Conservation (phyloP, 2,888 invertebrate species). For the Ceriagrion tenellum region DNA sequence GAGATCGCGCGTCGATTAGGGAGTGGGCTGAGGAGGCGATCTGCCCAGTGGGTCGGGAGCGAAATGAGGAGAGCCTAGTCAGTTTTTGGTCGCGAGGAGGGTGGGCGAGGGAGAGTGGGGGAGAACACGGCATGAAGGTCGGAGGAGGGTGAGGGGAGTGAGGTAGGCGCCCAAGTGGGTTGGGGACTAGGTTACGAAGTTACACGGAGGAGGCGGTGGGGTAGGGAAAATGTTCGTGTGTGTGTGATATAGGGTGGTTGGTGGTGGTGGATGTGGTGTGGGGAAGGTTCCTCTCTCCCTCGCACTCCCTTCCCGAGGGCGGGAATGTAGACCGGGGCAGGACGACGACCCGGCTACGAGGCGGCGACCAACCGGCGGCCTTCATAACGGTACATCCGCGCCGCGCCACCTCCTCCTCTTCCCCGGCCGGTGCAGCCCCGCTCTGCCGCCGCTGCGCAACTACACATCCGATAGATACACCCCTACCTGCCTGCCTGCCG, state of each 20-base stretch:
- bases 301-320: neutral
- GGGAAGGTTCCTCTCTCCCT: neutral
- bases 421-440: conserved; percentile 3
- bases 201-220: conserved; percentile 10
- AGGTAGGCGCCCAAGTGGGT: neutral
- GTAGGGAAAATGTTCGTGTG: conserved; percentile 52
- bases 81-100: neutral
- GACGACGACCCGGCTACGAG: conserved; percentile 63
- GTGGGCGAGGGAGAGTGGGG: neutral
- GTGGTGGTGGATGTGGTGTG: conserved; percentile 13
- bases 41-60: neutral
- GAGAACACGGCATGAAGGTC: conserved; percentile 11
- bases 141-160: neutral
- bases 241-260: neutral
- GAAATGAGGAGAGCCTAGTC: neutral
- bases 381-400: conserved; percentile 59
- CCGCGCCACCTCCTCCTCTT: conserved; percentile 14
- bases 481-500: neutral
- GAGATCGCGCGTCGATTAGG: no score
- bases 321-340: conserved; percentile 65
- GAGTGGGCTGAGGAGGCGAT: neutral
- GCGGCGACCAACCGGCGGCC: conserved; percentile 54
- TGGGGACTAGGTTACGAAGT: conserved; percentile 62
- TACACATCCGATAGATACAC: conserved; percentile 62
- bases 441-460: conserved; percentile 41